Evolutionary conservation across 2,888 invertebrate genomes (phyloP).

Genomic region (Yponomeuta malinellus): DNA sequence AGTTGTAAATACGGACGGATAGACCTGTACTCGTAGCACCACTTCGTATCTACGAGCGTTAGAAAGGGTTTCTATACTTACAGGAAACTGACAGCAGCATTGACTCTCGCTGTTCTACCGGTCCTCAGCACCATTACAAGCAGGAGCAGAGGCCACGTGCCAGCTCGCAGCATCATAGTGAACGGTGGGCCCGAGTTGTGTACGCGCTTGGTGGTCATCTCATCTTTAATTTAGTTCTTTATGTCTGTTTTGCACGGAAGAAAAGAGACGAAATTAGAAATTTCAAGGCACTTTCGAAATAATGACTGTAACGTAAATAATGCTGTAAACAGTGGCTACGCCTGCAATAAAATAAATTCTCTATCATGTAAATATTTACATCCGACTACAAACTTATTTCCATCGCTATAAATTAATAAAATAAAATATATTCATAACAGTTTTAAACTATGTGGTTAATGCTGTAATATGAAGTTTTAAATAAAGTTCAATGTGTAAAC

Average conservation of each 20-base stretch:
- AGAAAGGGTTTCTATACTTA: constrained; percentile 36
- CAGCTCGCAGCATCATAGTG: constrained; percentile 19
- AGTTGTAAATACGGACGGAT: too few relatives aligned
- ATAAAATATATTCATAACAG: too few relatives aligned
- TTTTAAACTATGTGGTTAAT: too few relatives aligned
- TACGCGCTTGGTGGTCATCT: not conserved
- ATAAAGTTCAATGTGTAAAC: too few relatives aligned
- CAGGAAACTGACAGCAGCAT: constrained; percentile 63
- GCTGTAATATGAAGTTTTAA: too few relatives aligned
- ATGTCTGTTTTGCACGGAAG: not conserved
- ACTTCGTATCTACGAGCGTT: too few relatives aligned
- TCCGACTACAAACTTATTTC: too few relatives aligned
- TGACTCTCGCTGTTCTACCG: constrained; percentile 45
- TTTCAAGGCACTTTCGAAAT: not conserved
- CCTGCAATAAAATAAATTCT: not conserved
- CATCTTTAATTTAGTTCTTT: not conserved
- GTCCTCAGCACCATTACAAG: constrained; percentile 31
- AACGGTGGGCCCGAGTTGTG: not conserved
- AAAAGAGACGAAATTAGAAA: not conserved
- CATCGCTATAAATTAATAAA: too few relatives aligned
- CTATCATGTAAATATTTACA: too few relatives aligned
- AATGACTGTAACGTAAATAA: too few relatives aligned
- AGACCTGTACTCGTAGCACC: too few relatives aligned
- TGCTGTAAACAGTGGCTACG: too few relatives aligned
- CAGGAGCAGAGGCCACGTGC: constrained; percentile 29